phyloP scores from a whole-genome alignment of 2,113 vertebrate genomes.

The Callaeas wilsoni region DNA sequence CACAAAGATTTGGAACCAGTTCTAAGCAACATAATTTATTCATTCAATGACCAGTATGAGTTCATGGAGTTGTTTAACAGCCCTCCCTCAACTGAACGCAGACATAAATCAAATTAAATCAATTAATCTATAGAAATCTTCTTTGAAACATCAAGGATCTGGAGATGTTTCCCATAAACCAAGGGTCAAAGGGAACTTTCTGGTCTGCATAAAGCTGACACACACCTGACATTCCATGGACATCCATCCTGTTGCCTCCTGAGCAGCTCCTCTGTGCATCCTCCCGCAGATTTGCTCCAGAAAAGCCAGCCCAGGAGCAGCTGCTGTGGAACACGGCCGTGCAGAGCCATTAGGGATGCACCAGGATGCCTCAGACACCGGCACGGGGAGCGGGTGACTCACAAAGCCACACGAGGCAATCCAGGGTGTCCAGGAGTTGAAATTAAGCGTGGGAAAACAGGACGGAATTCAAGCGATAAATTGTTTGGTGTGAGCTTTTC shows the following conservation, averaged over 20 bases:
- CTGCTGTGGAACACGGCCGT: rapidly evolving
- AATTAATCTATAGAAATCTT: not conserved
- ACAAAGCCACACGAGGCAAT: not conserved
- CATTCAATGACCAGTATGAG: not conserved
- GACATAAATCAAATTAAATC: not conserved
- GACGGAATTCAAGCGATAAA: rapidly evolving
- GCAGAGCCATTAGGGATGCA: not conserved
- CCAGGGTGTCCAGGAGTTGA: not conserved
- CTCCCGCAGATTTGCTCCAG: not conserved
- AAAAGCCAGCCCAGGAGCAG: not conserved
- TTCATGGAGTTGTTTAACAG: not conserved
- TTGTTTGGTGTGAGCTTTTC: not conserved
- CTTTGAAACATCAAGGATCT: not conserved
- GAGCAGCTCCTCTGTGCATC: not conserved
- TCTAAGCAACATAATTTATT: not conserved
- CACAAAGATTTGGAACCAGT: not conserved
- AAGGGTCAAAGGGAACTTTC: not conserved
- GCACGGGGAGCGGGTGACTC: not conserved
- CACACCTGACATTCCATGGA: not conserved
- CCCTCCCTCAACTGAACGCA: not conserved
- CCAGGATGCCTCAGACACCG: not conserved
- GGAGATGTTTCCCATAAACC: not conserved
- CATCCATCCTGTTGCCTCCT: not conserved
- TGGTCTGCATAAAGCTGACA: not conserved
- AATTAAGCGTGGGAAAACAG: not conserved